phyloP scores from a whole-genome alignment of 2,888 invertebrate genomes.

The Luffia ferchaultella region DNA sequence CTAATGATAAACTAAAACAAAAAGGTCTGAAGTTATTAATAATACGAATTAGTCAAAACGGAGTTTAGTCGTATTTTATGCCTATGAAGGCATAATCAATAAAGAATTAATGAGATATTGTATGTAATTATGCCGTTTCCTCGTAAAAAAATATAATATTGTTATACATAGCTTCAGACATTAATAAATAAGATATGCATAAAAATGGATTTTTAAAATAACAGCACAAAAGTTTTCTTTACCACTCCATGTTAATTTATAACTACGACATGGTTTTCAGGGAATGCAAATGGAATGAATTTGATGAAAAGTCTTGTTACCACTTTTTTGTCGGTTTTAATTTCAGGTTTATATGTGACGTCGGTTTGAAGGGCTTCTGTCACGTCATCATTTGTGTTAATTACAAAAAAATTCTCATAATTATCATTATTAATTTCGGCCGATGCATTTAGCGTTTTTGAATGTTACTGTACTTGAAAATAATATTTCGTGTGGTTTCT shows the following conservation, averaged over 20 bases:
- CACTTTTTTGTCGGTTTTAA: conserved; percentile 24
- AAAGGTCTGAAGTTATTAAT: not conserved
- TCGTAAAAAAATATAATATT: too few species aligned
- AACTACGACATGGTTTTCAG: conserved; percentile 48
- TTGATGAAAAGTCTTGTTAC: conserved; percentile 1
- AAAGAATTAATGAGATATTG: too few species aligned
- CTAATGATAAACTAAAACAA: not conserved
- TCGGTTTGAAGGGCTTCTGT: conserved; percentile 58
- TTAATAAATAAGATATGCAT: conserved; percentile 16
- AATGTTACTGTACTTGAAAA: too few species aligned
- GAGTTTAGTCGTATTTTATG: too few species aligned
- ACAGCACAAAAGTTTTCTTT: conserved; percentile 52
- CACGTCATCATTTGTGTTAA: conserved; percentile 35
- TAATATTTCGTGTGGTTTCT: too few species aligned
- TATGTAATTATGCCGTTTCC: too few species aligned
- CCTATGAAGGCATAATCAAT: too few species aligned
- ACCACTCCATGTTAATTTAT: conserved; percentile 49
- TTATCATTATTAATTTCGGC: conserved; percentile 48
- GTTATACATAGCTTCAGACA: not conserved
- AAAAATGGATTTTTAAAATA: conserved; percentile 22
- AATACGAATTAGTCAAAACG: not conserved
- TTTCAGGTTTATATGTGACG: conserved; percentile 53
- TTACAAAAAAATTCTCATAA: conserved; percentile 22
- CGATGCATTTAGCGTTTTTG: conserved; percentile 56
- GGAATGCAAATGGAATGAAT: conserved; percentile 63